Evolutionary conservation across 2,888 invertebrate species (phyloP), one percentile per base, ranked within the genome.

Genomic region (Melinaea marsaeus): DNA sequence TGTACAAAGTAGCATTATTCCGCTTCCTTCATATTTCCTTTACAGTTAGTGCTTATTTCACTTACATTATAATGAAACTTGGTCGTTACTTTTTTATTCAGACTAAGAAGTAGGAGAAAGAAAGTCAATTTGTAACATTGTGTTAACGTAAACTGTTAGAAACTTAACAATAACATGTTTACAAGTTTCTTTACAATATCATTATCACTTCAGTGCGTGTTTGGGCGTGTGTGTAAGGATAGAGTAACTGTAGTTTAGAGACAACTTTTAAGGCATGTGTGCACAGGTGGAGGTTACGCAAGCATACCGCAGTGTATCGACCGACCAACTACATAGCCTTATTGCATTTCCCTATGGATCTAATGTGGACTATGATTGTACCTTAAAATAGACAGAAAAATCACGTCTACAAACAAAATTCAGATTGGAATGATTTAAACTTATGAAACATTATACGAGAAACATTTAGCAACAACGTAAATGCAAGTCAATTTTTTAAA

Each of bases 291-390:
- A 55, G 54, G 80, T 84, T 81, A 78, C 79, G 80, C 79, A 85
- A 87, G 66, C 67, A 69, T 73, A 70, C 75, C 77, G 80, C 81
- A 81, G 75, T 73, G 78, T 86, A 88, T 86, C 84, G 85, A 86
- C 83, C 87, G 79, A 67, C 74, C 72, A 70, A 72, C 77, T 76
- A 74, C 75, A 75, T 71, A 67, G 71, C 71, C 67, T 66, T 68
- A 67, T 61, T 72, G 70, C 70, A 67, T 66, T 66, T 37, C 51
- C 55, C 63, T 65, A 61, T 56, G 55, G 57, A 57, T 57, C 59
- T 48, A 57, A 57, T 51, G 45, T 32, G 42, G 47, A 54, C 59
- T 13, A 48, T 48, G 55, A n/a, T 33, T 6, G 56, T 22, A 22
- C 22, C 22, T 22, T 22, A 22, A 22, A 22, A 22, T 22, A 22